Conservation (phyloP, 2,797 vertebrate genomes). For the Myiotriccus ornatus region DNA sequence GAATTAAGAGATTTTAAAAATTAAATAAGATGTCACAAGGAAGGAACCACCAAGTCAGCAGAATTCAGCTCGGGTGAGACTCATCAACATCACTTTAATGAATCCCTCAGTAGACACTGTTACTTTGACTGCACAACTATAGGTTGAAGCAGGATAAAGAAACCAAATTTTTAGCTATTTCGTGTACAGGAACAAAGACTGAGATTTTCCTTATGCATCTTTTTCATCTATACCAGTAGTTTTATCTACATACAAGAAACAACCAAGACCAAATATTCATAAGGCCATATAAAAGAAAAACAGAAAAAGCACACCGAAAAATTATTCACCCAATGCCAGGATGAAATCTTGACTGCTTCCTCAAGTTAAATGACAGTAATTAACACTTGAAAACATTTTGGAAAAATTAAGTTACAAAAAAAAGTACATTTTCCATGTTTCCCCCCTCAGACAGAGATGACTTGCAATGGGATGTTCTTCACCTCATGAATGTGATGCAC, state of each 20-base stretch:
- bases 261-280: not conserved
- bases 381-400: not conserved
- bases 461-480: not conserved
- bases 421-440: not conserved
- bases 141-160: not conserved
- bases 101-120: not conserved
- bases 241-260: not conserved
- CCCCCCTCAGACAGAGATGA: not conserved
- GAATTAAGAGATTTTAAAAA: not conserved
- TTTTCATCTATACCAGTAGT: not conserved
- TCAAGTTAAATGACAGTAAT: not conserved
- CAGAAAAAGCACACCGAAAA: not conserved
- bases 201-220: not conserved
- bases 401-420: not conserved
- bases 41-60: not conserved
- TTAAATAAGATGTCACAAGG: not conserved
- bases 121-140: not conserved
- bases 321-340: not conserved
- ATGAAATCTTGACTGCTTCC: not conserved
- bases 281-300: not conserved
- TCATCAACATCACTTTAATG: not conserved
- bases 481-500: not conserved
- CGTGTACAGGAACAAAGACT: not conserved
- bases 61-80: not conserved
- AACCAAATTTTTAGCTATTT: not conserved